Evolutionary conservation across 2,113 vertebrate genomes (phyloP).

Genomic region (Ctenomys sociabilis): DNA sequence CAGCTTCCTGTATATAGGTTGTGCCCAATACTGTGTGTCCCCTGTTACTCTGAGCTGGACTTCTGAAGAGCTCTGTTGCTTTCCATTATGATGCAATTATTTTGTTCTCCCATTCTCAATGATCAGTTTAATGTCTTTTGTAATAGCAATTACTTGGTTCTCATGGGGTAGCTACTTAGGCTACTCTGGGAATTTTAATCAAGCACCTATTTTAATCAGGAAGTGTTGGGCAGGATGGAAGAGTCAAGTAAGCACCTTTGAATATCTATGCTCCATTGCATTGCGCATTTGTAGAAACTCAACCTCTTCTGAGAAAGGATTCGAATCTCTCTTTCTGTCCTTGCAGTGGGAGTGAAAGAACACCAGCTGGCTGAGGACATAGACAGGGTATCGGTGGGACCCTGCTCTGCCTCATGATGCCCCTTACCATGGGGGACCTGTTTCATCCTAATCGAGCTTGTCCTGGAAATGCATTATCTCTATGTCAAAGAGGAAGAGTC

Average conservation of each 20-base stretch:
- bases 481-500: neutral
- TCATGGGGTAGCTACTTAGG: constrained; percentile 48
- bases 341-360: neutral
- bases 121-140: constrained; percentile 51
- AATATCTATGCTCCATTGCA: constrained; percentile 2
- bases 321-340: neutral
- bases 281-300: constrained; percentile 23
- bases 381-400: fast-evolving
- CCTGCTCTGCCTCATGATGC: neutral
- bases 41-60: neutral
- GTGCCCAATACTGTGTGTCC: neutral
- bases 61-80: constrained; percentile 35
- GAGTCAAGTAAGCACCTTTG: constrained; percentile 49
- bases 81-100: constrained; percentile 67
- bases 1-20: neutral
- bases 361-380: fast-evolving
- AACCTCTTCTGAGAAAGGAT: constrained; percentile 8
- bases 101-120: constrained; percentile 50
- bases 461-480: neutral
- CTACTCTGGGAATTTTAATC: constrained; percentile 66
- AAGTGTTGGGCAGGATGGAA: neutral
- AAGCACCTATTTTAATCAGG: constrained; percentile 66
- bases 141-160: constrained; percentile 50
- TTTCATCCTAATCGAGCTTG: neutral
- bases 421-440: fast-evolving